A percentile compares a stretch with the other conserved stretches of the same genome.
phyloP scores from a whole-genome alignment of 2,113 vertebrate genomes.

The Pterocles gutturalis region DNA sequence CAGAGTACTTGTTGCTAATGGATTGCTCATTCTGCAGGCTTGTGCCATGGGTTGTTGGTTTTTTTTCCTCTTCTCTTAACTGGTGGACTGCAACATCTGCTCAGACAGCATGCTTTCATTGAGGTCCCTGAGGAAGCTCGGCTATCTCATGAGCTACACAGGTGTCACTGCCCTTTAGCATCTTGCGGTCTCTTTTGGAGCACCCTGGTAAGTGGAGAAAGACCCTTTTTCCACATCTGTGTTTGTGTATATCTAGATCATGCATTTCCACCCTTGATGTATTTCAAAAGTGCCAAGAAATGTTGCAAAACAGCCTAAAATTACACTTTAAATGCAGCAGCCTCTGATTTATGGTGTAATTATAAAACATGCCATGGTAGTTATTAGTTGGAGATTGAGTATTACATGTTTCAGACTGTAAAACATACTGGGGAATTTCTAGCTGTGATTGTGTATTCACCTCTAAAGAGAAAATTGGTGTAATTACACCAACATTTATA shows the following conservation, averaged over 20 bases:
- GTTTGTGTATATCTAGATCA: neutral
- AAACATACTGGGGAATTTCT: neutral
- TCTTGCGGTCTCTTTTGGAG: neutral
- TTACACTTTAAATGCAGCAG: neutral
- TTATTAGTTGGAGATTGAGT: slow-evolving; percentile 27
- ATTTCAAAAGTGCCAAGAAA: neutral
- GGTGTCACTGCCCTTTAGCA: neutral
- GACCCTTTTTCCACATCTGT: neutral
- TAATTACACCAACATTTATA: slow-evolving; percentile 46
- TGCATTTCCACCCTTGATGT: neutral
- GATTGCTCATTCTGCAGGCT: neutral
- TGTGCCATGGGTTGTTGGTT: neutral
- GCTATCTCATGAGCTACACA: neutral
- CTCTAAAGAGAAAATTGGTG: slow-evolving; percentile 23
- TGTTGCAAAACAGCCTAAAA: neutral
- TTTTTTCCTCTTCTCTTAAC: accelerated
- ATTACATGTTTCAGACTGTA: neutral
- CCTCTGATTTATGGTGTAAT: slow-evolving; percentile 41
- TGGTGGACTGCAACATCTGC: neutral
- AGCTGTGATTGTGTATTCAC: slow-evolving; percentile 28
- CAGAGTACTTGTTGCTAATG: neutral
- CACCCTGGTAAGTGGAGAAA: neutral
- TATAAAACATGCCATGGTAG: slow-evolving; percentile 14
- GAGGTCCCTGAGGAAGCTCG: neutral
- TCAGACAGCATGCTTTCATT: neutral